Evolutionary conservation across 2,113 vertebrate genomes (phyloP), one percentile per base, ranked within the genome.

Genomic region (Limanda limanda): DNA sequence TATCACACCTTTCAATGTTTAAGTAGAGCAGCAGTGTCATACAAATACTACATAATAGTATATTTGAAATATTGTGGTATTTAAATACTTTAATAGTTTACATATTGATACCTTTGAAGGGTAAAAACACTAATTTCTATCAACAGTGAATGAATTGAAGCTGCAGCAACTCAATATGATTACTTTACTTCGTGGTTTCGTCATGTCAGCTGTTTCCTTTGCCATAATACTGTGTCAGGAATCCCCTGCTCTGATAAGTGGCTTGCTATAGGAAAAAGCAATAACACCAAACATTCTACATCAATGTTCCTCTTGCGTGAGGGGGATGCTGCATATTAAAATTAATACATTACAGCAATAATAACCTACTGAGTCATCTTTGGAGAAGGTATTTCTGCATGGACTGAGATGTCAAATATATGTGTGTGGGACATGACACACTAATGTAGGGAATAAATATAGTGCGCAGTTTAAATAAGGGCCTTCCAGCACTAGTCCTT

Each of bases 181-280:
- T 71, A 75, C 74, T 72, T 76, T 14, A 71, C 66, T 67, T n/a
- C 60, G 63, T 56, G 76, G 68, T 62, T 67, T n/a, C 60, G 67
- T 56, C 73, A 23, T n/a, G 24, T 60, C 24, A 70, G 47, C 47
- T 17, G 47, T 17, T 51, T 51, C 47, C 47, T 51, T 51, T 51
- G 60, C 23, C 74, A 62, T 31, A 31, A 31, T 31, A 31, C 31
- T 31, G 31, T 31, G 31, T 31, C 31, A 31, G 6, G 69, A 77
- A 42, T 57, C 64, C 15, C 25, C 21, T n/a, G 17, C 65, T 72
- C 58, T 59, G 58, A 47, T 42, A 56, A 69, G 35, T n/a, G 31
- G 37, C 62, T 66, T 75, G 81, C 74, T 68, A 75, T 42, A 82
- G 61, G 71, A 81, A 81, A 87, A 83, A 84, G 78, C 78, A 48